phyloP scores from a whole-genome alignment of 2,113 vertebrate genomes.

The Python bivittatus region DNA sequence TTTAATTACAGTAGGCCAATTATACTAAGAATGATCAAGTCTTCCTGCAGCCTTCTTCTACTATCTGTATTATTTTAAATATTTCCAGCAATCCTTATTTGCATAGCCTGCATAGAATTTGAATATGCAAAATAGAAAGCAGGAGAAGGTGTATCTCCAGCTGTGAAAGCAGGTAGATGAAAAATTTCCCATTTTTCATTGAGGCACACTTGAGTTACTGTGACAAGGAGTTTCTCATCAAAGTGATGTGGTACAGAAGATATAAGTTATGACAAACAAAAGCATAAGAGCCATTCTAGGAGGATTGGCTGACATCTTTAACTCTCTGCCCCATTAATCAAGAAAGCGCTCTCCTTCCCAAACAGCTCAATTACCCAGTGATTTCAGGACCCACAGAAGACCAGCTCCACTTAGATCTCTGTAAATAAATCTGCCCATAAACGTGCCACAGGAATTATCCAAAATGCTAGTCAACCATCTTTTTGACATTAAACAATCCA shows the following conservation, averaged over 20 bases:
- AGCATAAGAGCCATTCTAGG: constrained; percentile 13
- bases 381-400: constrained; percentile 40
- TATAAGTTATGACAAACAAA: constrained; percentile 24
- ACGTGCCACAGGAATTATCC: constrained; percentile 29
- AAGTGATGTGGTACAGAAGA: constrained; percentile 33
- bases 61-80: not conserved
- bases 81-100: not conserved
- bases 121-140: constrained; percentile 2
- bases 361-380: constrained; percentile 31
- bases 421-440: constrained; percentile 48
- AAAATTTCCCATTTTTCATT: not conserved
- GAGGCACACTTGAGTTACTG: constrained; percentile 34
- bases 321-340: constrained; percentile 32
- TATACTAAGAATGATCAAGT: not conserved
- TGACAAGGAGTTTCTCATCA: constrained; percentile 42
- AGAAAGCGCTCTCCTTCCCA: constrained; percentile 5
- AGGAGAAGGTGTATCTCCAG: not conserved
- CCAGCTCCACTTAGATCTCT: constrained; percentile 21
- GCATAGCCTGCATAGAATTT: not conserved
- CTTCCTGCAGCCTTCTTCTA: not conserved
- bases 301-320: constrained; percentile 36
- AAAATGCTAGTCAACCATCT: constrained; percentile 23
- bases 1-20: not conserved
- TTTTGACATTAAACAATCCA: constrained; percentile 14
- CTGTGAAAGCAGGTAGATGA: not conserved